Evolutionary conservation across 2,888 invertebrate species (phyloP), one percentile per base, ranked within the genome.

Genomic region (Molanna angustata): DNA sequence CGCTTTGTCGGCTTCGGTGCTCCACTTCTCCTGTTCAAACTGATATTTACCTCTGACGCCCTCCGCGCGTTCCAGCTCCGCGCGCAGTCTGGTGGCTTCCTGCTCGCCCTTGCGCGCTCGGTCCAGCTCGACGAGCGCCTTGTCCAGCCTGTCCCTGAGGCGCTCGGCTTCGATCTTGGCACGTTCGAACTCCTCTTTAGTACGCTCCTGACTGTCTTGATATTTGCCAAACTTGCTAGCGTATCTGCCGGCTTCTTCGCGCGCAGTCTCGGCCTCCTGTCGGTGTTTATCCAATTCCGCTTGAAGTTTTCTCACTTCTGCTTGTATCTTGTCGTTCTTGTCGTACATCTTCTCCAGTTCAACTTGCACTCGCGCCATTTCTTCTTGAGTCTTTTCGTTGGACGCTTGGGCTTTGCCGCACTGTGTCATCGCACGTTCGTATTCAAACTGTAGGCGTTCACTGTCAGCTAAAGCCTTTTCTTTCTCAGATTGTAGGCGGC

Each of bases 291-390:
- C 90, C 48, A 87, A 76, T 62, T 90, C 90, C 1, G 82, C 82
- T 65, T 92, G 90, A 7, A 90, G 83, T 67, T 90, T 86, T 60
- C 92, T 80, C 59, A 92, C 76, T 64, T 94, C 94, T 9, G 84
- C 78, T 62, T 92, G 88, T 51, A 85, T 82, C 67, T 91, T 88
- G 62, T 94, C 94, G 65, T 91, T 89, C 63, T 93, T 92, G 65
- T 94, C 94, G 64, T 90, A 90, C 79, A 91, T 86, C 70, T 93
- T 94, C 67, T 94, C 94, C 39, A 90, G 78, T 72, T 94, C 94
- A 46, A 91, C 79, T 66, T 92, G 90, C 63, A 92, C 82, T 63
- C 92, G 80, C 1, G 90, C 87, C 62, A 90, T 82, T 72, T 94
- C 94, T 67, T 94, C 94, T 68, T 93, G 92, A 46, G 88, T 86